Base-by-base conservation (phyloP, 2,888 invertebrate species). In the Alentia gelatinosa region DNA sequence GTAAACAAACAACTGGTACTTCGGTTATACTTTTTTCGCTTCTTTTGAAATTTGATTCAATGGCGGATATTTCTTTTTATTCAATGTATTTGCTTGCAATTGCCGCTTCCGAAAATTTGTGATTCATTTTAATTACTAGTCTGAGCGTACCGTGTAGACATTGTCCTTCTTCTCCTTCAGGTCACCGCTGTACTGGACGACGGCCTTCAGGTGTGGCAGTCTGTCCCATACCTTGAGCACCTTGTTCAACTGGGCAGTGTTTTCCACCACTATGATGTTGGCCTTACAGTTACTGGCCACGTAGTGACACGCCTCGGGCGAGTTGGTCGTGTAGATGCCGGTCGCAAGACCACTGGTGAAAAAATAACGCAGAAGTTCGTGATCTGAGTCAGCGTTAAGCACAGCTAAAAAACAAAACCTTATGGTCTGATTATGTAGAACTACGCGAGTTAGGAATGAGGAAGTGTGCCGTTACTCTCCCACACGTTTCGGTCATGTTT, bases 251-350 rank as follows among this genome's bases (percentile, higher is more conserved):
- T 98, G 98, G 94, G 97, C 97, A 92, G 97, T 97, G 96, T 98
- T 98, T 91, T 98, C 98, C 0, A 98, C 98, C 0, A 98, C 97
- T 93, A 98, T 97, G 94, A 99, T 98, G 96, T 98, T 98, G 19
- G 98, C 98, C 90, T 97, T 96, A 89, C 98, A 98, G 92, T 97
- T 97, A 68, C 97, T 96, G n/a, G 98, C 97, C 94, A 98, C 98
- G 96, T 98, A 97, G 94, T 97, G 97, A 95, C 98, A 98, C 0
- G 98, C 98, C 92, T 98, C 98, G 0, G 98, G 96, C 0, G 98
- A 97, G 96, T 98, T 99, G 90, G 98, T 98, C 5, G 98, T 98
- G 96, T 99, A 99, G 95, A 98, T 98, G 91, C 98, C 98, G 84
- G 97, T 97, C 9, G 98, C 98, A 93, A 94, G 92, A 56, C 95